These are phyloP conservation scores for Ichneumon xanthorius DNA, from an alignment of 2,888 invertebrate species.

Conservation along the genomic window DNA sequence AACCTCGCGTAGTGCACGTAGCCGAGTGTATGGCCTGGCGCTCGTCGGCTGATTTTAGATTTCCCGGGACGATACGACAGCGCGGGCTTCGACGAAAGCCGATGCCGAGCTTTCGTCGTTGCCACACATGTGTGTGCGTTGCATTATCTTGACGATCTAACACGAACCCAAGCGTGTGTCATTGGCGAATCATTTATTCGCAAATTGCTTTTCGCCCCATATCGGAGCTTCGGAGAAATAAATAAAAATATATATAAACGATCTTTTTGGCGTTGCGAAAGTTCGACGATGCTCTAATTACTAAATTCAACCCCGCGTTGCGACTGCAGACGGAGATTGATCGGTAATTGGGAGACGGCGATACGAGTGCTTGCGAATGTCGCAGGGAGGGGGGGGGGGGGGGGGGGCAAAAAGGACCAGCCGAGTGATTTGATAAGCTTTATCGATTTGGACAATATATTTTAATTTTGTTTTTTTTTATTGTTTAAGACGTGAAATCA, in stretches of 20 bases:
- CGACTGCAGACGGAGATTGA: no score
- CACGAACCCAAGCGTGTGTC: conserved; percentile 1
- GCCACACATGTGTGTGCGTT: not conserved
- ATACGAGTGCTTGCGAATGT: no score
- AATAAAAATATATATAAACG: not conserved
- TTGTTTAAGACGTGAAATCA: no score
- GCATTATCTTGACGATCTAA: conserved; percentile 18
- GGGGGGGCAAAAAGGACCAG: no score
- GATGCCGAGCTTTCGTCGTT: conserved; percentile 33
- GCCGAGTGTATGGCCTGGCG: not conserved
- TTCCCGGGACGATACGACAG: conserved; percentile 53
- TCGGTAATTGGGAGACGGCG: no score
- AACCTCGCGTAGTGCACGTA: not conserved
- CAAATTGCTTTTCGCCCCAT: conserved; percentile 7
- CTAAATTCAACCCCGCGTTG: no score
- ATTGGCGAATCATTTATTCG: not conserved
- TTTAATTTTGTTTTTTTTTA: no score
- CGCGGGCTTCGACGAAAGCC: conserved; percentile 48
- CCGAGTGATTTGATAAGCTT: no score
- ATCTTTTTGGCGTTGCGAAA: no score
- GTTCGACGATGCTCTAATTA: no score
- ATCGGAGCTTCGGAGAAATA: not conserved
- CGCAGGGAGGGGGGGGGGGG: no score
- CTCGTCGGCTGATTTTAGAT: conserved; percentile 58
- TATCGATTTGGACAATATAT: no score